Base-by-base conservation (phyloP, 2,888 invertebrate species). In the Eupithecia subfuscata region DNA sequence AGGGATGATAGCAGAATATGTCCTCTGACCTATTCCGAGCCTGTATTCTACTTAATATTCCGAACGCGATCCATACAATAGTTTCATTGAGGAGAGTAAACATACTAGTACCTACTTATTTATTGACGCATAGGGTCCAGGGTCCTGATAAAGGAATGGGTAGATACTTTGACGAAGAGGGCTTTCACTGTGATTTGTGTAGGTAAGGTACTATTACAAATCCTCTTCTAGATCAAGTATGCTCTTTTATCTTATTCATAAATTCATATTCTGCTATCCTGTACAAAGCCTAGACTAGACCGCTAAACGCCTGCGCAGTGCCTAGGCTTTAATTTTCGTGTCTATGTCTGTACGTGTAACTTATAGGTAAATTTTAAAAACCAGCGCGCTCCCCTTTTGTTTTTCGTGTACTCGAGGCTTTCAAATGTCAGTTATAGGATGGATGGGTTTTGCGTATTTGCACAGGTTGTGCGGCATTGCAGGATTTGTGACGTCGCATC, bases 71-170 rank as follows among this genome's bases (percentile, higher is more conserved):
- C 60, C 14, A 14, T 25, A 25, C 60, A 60, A 60, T 60, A 60
- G 60, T 60, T 60, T 60, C 60, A 14, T 25, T 60, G 60, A 60
- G 25, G 60, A 25, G n/a, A 60, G 60, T 60, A 60, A 60, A 60
- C 56, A 60, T 25, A 25, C 56, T 60, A 1, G 60, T 60, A 25
- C 6, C 11, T 60, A 12, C 60, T 60, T 60, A 60, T 60, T 60
- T 60, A 60, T 60, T 60, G 60, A 60, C 22, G 56, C 56, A 22
- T 37, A 7, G 37, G 37, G 37, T 37, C 14, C 2, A 37, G 37
- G 60, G 74, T 56, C 63, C 70, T 60, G 60, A 60, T 60, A 60
- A 60, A 60, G 25, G 60, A 25, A 22, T 56, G 22, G 16, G 43
- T 43, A 18, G 22, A 56, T 60, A 14, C 60, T 60, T 60, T 25